Conservation (phyloP, 2,797 vertebrate genomes). For the Semaprochilodus insignis region DNA sequence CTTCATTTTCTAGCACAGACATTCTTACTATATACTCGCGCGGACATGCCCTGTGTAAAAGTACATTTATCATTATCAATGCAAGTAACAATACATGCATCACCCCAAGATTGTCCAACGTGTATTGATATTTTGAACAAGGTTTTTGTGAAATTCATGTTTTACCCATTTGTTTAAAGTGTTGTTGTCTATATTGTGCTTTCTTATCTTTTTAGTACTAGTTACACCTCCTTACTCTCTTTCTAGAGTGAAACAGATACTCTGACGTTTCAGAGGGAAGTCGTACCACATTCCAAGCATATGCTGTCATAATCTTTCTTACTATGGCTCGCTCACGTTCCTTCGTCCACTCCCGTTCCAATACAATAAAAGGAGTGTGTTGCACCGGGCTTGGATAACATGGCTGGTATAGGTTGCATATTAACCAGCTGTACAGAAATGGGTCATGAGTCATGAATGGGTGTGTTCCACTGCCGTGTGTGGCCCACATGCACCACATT, state of each 20-base stretch:
- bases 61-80: no score
- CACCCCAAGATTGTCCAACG: no score
- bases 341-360: slow-evolving; percentile 20
- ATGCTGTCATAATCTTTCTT: slow-evolving; percentile 18
- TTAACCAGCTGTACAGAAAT: slow-evolving; percentile 6
- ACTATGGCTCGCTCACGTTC: neutral
- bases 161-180: neutral
- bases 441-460: slow-evolving; percentile 2
- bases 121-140: no score
- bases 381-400: neutral
- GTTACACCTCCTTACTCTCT: neutral
- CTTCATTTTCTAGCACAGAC: neutral
- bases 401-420: slow-evolving; percentile 3
- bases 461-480: slow-evolving; percentile 5
- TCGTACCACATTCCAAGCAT: neutral
- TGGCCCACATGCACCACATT: neutral
- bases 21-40: no score
- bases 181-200: neutral
- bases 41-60: no score
- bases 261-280: neutral
- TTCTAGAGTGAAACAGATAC: neutral
- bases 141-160: no score
- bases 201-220: neutral
- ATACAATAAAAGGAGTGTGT: neutral
- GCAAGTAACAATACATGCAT: no score